These are phyloP conservation scores for Paratrypauchen microcephalus DNA, from an alignment of 2,797 vertebrate species.

Conservation along the genomic window DNA sequence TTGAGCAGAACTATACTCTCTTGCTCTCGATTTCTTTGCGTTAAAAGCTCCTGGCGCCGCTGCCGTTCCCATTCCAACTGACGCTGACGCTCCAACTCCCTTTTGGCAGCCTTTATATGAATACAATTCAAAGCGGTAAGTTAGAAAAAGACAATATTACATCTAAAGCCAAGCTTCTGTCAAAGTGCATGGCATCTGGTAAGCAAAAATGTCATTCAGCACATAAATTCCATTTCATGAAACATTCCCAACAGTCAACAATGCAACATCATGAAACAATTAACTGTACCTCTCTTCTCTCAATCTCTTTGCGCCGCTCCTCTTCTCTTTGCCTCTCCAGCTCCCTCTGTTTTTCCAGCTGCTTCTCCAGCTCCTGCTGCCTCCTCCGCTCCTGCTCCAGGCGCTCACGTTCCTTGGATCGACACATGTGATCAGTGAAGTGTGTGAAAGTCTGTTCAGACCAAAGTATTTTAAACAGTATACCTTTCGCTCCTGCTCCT, in stretches of 20 bases:
- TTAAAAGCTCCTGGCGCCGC: slow-evolving; percentile 92
- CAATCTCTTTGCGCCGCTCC: slow-evolving; percentile 92
- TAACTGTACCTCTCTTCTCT: slow-evolving; percentile 90
- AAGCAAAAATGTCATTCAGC: not conserved
- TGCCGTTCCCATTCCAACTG: slow-evolving; percentile 77
- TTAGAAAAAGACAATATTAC: not conserved
- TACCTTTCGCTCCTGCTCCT: slow-evolving; percentile 88
- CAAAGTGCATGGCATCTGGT: not conserved
- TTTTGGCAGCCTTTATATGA: slow-evolving; percentile 85
- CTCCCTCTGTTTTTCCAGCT: slow-evolving; percentile 92
- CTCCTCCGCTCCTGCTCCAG: slow-evolving; percentile 91
- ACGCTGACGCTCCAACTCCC: slow-evolving; percentile 90
- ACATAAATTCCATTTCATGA: not conserved
- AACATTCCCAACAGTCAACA: not conserved
- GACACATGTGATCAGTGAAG: not conserved
- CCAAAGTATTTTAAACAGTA: not conserved
- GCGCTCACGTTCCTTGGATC: slow-evolving; percentile 84
- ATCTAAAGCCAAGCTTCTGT: too few relatives aligned
- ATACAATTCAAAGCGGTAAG: not conserved
- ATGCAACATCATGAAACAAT: not conserved
- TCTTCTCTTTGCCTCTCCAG: slow-evolving; percentile 92
- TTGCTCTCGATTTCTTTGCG: slow-evolving; percentile 94
- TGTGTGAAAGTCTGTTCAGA: not conserved
- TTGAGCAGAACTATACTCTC: slow-evolving; percentile 95
- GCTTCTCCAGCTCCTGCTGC: slow-evolving; percentile 92